Evolutionary conservation across 53 echinoderm and acorn worm genomes (phyloP), one percentile per base, ranked within the genome.

Genomic region (Echinarachnius parma): DNA sequence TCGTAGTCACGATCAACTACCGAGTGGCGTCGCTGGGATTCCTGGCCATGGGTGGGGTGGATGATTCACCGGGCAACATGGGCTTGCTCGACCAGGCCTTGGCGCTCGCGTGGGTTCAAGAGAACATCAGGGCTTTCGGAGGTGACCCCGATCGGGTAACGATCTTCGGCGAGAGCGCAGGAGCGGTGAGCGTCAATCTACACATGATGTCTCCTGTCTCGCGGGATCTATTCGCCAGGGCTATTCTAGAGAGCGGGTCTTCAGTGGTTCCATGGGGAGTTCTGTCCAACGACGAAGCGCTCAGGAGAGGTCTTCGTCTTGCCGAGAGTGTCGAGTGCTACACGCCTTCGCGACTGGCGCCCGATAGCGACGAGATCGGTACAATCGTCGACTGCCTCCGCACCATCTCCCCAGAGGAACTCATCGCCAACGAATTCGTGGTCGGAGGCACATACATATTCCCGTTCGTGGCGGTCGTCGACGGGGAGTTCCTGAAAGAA

Each of bases 91-190:
- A 98, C 56, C 98, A 98, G 54, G 59, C 61, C 11, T 16, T 92
- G 21, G 91, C 88, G 9, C 50, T 98, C 0, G 66, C 83, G 60
- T 98, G 98, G 98, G 58, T 98, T 1, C 76, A 80, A n/a, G 80
- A 88, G 31, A 98, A 98, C 58, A 98, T 98, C 10, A 83, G 42
- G 21, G 59, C 48, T 35, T 98, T 98, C 25, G 85, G 92, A 9
- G 98, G 98, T 2, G 78, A 98, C 33, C 75, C 65, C 3, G 80
- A 82, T 16, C 59, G 21, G 9, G 61, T 98, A 14, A 98, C 98
- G 3, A 34, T 98, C 5, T 98, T 92, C 57, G 98, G 98, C 1
- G 91, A 88, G 79, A 98, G 98, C 42, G 88, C 98, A 9, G 98
- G 98, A 3, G 82, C 91, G 9, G 98, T 83, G 2, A 88, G 91